These are phyloP conservation scores for Gasterosteus aculeatus DNA, from an alignment of 2,113 vertebrate genomes.

Conservation along the genomic window DNA sequence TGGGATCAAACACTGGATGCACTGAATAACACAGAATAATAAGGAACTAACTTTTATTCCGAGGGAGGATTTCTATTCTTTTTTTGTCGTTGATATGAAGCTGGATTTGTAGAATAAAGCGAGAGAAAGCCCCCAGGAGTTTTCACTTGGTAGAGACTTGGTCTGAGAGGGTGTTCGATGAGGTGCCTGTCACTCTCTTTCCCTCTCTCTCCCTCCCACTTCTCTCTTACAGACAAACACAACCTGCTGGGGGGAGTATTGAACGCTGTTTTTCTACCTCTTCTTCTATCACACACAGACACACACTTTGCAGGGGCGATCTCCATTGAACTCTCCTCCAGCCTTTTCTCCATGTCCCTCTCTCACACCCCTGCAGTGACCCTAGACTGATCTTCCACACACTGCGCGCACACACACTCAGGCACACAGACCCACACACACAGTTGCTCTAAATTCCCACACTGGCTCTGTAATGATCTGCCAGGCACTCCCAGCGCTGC, in stretches of 20 bases:
- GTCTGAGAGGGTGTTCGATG: conserved; percentile 24
- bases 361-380: conserved; percentile 58
- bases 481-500: conserved; percentile 55
- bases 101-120: background rate
- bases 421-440: conserved; percentile 16
- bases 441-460: conserved; percentile 50
- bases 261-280: too few relatives aligned
- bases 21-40: background rate
- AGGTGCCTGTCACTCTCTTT: background rate
- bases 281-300: background rate
- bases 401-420: conserved; percentile 10
- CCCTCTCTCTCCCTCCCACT: conserved; percentile 31
- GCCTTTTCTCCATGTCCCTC: conserved; percentile 19
- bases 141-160: conserved; percentile 8
- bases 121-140: conserved; percentile 6
- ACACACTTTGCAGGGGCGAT: conserved; percentile 21
- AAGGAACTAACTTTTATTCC: too few relatives aligned
- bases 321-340: conserved; percentile 49
- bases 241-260: conserved; percentile 28
- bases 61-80: background rate
- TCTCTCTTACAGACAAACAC: conserved; percentile 41
- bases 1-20: background rate
- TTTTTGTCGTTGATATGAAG: background rate
- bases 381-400: conserved; percentile 63
- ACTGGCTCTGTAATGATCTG: conserved; percentile 60